Conservation (phyloP, 2,888 invertebrate genomes). For the Pinctada fucata region DNA sequence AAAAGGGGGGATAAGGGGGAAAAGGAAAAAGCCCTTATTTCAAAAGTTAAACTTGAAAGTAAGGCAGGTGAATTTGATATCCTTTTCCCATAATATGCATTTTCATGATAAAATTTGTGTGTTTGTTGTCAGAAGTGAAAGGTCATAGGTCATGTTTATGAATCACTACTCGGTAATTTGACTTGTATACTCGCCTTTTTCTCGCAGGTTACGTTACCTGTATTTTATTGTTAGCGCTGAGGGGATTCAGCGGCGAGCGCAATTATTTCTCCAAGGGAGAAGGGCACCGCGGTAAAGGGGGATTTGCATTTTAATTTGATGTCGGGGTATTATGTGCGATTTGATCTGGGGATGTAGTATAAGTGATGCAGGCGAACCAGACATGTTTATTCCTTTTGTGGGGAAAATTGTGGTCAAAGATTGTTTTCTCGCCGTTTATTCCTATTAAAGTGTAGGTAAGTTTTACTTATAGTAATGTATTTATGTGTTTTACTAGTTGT, state of each 20-base stretch:
- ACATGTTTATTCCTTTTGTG: too few relatives aligned
- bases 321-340: not conserved
- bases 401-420: too few relatives aligned
- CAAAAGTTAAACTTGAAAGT: too few relatives aligned
- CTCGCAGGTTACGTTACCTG: conserved; percentile 1
- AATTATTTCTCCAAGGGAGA: not conserved
- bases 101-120: not conserved
- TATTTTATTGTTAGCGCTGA: not conserved
- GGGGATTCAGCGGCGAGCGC: not conserved
- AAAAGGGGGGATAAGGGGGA: too few relatives aligned
- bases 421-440: too few relatives aligned
- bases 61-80: too few relatives aligned
- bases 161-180: not conserved
- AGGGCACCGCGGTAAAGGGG: not conserved
- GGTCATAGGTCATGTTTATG: not conserved
- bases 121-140: not conserved
- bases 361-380: too few relatives aligned
- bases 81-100: not conserved
- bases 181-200: not conserved
- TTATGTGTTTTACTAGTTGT: too few relatives aligned
- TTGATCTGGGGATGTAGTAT: not conserved
- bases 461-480: too few relatives aligned
- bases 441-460: too few relatives aligned
- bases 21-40: too few relatives aligned
- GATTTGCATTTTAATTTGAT: conserved; percentile 2